These are phyloP conservation scores for Cotesia glomerata DNA, from an alignment of 1,140 invertebrate genomes.

Conservation along the genomic window DNA sequence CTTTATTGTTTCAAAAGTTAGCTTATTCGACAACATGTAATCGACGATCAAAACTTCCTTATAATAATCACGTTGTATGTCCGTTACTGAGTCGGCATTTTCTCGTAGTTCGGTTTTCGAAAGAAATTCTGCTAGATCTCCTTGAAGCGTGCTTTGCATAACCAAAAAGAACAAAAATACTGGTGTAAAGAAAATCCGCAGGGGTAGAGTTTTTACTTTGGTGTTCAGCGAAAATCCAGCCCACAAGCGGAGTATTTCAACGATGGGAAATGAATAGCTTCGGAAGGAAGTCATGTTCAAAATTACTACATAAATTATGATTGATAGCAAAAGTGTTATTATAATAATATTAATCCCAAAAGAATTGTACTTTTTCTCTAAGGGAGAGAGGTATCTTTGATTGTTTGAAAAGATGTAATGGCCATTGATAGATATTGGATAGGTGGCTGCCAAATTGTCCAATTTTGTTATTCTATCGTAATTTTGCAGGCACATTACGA, in stretches of 20 bases:
- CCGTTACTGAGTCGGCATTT: not conserved
- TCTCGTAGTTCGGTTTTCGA: not conserved
- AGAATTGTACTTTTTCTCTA: not conserved
- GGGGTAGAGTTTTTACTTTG: not conserved
- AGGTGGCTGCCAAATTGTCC: not conserved
- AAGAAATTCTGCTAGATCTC: not conserved
- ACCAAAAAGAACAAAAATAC: conserved; percentile 1
- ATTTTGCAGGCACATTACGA: not conserved
- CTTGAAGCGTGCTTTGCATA: not conserved
- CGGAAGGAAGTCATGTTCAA: not conserved
- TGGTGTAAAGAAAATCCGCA: not conserved
- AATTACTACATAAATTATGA: not conserved
- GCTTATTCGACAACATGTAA: no score
- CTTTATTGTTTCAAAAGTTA: no score
- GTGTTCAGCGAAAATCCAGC: not conserved
- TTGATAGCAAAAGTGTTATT: not conserved
- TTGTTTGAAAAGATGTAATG: not conserved
- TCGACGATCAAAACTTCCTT: no score
- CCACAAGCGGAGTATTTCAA: no score
- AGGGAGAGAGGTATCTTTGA: not conserved
- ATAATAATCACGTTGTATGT: no score
- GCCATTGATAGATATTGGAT: not conserved
- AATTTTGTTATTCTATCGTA: no score
- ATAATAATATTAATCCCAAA: not conserved
- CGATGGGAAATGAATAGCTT: no score